Conservation (phyloP, 2,797 vertebrate species). For the Mionectes olivaceus region DNA sequence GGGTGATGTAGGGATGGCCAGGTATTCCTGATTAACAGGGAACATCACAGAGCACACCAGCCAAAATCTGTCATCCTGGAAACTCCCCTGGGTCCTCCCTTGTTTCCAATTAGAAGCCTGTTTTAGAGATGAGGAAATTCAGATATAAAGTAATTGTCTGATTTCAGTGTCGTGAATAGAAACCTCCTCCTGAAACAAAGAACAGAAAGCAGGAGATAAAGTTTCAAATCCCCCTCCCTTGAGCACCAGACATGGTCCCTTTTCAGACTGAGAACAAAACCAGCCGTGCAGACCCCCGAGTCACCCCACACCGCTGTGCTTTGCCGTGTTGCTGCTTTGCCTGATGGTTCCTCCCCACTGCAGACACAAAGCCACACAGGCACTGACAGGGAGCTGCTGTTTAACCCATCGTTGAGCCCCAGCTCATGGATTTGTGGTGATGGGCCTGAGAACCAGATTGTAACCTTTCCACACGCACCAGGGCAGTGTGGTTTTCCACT, state of each 20-base stretch:
- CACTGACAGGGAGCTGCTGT: background rate
- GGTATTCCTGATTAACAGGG: background rate
- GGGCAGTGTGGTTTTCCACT: constrained; percentile 11
- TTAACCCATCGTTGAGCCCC: background rate
- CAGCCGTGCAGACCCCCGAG: background rate
- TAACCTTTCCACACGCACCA: background rate
- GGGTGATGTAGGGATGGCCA: background rate
- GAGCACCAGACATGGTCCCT: fast-evolving
- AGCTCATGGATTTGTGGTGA: background rate
- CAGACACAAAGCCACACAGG: background rate
- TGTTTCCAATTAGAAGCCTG: background rate
- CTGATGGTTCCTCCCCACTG: background rate
- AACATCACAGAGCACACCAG: background rate
- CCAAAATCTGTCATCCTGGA: background rate
- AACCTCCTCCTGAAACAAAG: background rate
- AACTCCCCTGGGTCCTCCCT: background rate
- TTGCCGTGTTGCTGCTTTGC: background rate
- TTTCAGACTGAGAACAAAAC: background rate
- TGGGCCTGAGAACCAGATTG: background rate
- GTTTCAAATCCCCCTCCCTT: background rate
- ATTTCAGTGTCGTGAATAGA: background rate
- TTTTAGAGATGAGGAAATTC: background rate
- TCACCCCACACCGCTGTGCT: fast-evolving
- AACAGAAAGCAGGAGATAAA: background rate
- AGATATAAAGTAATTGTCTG: background rate